Evolutionary conservation across 2,888 invertebrate species (phyloP).

Genomic region (Taenaris catops): DNA sequence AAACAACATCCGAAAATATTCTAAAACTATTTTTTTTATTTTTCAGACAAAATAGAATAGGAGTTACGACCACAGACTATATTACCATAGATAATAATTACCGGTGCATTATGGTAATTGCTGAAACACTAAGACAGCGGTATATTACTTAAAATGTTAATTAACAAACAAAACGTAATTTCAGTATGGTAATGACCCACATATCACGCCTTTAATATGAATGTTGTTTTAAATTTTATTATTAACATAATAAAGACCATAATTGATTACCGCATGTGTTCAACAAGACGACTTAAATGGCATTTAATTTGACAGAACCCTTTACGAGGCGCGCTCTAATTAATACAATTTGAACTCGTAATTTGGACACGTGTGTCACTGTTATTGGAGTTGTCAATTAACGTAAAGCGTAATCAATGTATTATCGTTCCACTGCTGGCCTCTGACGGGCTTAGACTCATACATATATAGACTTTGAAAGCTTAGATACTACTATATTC

Average conservation of each 20-base stretch:
- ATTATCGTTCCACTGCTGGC: no score
- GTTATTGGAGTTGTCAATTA: conserved; percentile 3
- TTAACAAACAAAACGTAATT: conserved; percentile 21
- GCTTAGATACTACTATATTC: no score
- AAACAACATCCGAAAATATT: no score
- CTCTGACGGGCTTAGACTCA: no score
- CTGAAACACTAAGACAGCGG: no score
- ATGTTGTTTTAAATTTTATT: conserved; percentile 10
- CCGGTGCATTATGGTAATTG: conserved; percentile 72
- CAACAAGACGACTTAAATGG: conserved; percentile 39
- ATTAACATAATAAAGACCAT: conserved; percentile 1
- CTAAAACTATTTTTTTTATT: no score
- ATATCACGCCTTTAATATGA: conserved; percentile 27
- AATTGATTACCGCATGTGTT: conserved; percentile 15
- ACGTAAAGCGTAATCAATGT: no score
- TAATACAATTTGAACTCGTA: conserved; percentile 74
- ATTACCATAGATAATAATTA: no score
- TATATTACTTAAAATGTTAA: no score
- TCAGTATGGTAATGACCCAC: conserved; percentile 57
- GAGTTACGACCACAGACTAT: no score
- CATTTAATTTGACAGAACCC: conserved; percentile 66
- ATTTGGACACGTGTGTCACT: conserved; percentile 66
- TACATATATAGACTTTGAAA: no score
- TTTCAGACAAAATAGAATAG: no score
- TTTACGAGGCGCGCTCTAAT: conserved; percentile 66